Evolutionary conservation across 2,113 vertebrate genomes (phyloP), one percentile per base, ranked within the genome.

Genomic region (human (Homo sapiens)): DNA sequence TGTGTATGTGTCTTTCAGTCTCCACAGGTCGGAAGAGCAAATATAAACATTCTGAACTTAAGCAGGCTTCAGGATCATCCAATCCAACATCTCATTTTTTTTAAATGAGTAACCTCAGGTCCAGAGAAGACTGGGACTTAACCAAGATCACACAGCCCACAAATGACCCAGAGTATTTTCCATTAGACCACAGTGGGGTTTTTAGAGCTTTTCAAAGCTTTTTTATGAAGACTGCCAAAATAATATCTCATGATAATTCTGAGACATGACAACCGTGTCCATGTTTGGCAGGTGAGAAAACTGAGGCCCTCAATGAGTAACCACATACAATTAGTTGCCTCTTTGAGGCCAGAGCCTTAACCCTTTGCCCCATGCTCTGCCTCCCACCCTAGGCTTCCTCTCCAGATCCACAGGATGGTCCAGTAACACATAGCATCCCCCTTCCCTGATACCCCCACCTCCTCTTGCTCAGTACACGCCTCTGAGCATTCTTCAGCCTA

Each of bases 401-500:
- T 75, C n/a, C 14, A 87, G 59, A 70, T 22, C 50, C 0, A 2
- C 52, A 57, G 55, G 52, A 52, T 3, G 13, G 55, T 40, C 64
- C 35, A 23, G 16, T 32, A 64, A 80, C 66, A 18, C 0, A 12
- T 1, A 57, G n/a, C 7, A 52, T n/a, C 43, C 38, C 48, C 55
- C 59, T 64, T 68, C 7, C 22, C 13, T 1, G 4, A 35, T 93
- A 50, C 30, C 43, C 48, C 78, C 73, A 35, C 48, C 45, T 30
- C 43, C 45, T 59, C 86, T 88, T 50, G 22, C 13, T 66, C 64
- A 20, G 76, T 66, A 93, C 70, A 80, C 0, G 23, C 89, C 96
- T n/a, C 0, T 14, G 83, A 90, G 87, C 96, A 93, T 98, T 98
- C 93, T 96, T 97, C 79, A 25, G 40, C 57, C 92, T 98, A 97